Evolutionary conservation across 2,113 vertebrate species (phyloP), one percentile per base, ranked within the genome.

Genomic region (Neoarius graeffei): DNA sequence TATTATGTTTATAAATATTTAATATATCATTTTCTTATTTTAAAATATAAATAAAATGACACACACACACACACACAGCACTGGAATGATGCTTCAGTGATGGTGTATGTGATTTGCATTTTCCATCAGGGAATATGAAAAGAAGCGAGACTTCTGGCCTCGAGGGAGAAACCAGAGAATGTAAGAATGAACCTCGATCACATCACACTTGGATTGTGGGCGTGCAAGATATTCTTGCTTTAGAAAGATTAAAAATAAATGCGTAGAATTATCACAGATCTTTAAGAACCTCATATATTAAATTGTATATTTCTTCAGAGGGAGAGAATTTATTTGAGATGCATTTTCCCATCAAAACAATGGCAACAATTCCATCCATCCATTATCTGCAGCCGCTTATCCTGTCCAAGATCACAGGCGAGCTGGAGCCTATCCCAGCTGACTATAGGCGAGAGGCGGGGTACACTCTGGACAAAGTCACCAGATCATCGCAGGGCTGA

Each of bases 61-160:
- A 77, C 42, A 77, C 71, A 74, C 42, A 50, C 73, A 74, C 73
- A 74, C 30, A 50, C 0, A 10, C 8, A 50, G 42, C 35, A 50
- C 42, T 48, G 35, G 71, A 71, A 71, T 71, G 30, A 71, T 15
- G 69, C 42, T 5, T 4, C 1, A 15, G 7, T 48, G 71, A 74
- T 74, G 42, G 35, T 48, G 1, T 42, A 11, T 25, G 20, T 20
- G 73, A 76, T 76, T 76, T 62, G 35, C 83, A 64, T 69, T 56
- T 87, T 19, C 80, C 85, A 60, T 82, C 79, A 87, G 60, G 50
- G 25, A 88, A 87, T 83, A 90, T 83, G 81, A 88, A 85, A 88
- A 67, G 50, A 82, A 88, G 66, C 27, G 59, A 59, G 73, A 27
- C 62, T 30, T 48, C 19, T 27, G 74, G 25, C 42, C 82, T 19